Evolutionary conservation across 2,797 vertebrate species (phyloP).

Genomic region (Tapera naevia): DNA sequence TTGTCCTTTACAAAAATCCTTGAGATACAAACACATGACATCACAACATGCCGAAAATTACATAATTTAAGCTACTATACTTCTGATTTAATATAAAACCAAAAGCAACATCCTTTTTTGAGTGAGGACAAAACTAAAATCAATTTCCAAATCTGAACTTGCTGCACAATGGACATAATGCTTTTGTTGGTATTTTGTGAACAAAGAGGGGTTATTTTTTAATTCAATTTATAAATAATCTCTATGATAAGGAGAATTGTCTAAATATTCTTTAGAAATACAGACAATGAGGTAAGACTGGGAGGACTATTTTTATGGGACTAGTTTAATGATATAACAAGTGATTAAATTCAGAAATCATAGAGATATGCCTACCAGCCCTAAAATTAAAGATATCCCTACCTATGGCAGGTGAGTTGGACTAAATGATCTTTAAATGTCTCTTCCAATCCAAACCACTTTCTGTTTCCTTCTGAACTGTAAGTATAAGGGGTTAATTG

Average conservation of each 20-base stretch:
- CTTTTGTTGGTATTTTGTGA: neutral
- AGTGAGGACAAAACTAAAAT: neutral
- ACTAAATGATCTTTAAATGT: neutral
- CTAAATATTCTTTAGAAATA: neutral
- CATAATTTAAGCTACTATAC: neutral
- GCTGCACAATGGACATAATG: neutral
- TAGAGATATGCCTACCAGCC: neutral
- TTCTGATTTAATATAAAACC: constrained; percentile 9
- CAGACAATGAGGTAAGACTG: neutral
- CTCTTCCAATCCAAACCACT: neutral
- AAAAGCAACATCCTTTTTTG: neutral
- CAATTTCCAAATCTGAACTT: neutral
- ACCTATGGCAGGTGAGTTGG: neutral
- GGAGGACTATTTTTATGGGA: neutral
- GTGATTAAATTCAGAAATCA: neutral
- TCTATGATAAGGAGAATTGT: neutral
- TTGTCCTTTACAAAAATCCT: neutral
- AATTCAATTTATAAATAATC: neutral
- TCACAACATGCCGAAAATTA: neutral
- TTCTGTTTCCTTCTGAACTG: neutral
- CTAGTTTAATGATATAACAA: neutral
- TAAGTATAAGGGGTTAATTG: neutral
- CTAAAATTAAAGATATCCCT: neutral
- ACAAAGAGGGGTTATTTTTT: neutral
- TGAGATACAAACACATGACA: neutral